A percentile compares a stretch with the other conserved stretches of the same genome.
Evolutionary conservation across 1,140 invertebrate species (phyloP).

Genomic region (Ganaspis sp.): DNA sequence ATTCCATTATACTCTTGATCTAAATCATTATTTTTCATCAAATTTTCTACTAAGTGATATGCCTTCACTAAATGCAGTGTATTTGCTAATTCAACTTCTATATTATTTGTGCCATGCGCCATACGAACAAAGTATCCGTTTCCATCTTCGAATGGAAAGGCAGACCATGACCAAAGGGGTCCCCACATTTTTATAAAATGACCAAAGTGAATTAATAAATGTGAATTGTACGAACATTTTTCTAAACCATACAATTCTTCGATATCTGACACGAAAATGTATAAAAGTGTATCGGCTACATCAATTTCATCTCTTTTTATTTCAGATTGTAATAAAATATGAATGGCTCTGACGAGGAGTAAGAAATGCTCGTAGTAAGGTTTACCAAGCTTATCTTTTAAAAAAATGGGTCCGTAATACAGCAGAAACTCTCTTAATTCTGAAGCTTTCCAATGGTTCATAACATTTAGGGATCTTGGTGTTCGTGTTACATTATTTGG

Average conservation of each 20-base stretch:
- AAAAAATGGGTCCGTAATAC: no score
- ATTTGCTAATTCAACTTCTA: background rate
- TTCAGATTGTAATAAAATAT: background rate
- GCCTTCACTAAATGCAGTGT: no score
- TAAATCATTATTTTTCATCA: no score
- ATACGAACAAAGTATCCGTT: background rate
- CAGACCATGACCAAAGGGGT: background rate
- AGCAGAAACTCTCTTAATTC: constrained; percentile 18
- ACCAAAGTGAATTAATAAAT: background rate
- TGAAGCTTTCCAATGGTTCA: constrained; percentile 37
- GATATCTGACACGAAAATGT: background rate
- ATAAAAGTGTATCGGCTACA: background rate
- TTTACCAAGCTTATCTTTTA: no score
- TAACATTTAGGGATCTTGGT: constrained; percentile 33
- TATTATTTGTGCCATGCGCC: background rate
- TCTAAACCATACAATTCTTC: background rate
- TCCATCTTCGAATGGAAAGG: background rate
- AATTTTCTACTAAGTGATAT: no score
- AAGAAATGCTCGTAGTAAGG: background rate
- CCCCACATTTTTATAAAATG: background rate
- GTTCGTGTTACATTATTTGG: constrained; percentile 34
- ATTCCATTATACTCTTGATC: no score
- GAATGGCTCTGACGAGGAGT: background rate
- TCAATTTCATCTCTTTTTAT: background rate
- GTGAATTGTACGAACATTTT: no score